Conservation (phyloP, 2,888 invertebrate genomes). For the Macroteleia sp. region DNA sequence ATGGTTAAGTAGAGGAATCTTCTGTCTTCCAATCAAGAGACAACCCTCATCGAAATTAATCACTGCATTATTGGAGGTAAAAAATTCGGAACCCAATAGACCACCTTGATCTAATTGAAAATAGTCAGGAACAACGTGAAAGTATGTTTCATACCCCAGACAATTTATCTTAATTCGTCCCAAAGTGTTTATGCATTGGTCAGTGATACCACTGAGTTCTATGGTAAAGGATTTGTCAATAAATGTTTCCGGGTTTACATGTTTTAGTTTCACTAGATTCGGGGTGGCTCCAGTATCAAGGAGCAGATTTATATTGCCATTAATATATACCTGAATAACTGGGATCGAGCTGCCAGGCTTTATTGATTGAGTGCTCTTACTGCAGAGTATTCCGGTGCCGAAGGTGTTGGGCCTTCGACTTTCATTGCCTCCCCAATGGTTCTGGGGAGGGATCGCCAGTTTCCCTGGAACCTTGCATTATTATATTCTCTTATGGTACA, state of each 20-base stretch:
- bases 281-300: not conserved
- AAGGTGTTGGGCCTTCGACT: too few relatives aligned
- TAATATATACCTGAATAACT: too few relatives aligned
- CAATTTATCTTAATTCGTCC: constrained; percentile 61
- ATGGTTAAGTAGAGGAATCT: not conserved
- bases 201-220: not conserved
- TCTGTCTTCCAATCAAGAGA: not conserved
- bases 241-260: not conserved
- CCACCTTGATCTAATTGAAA: constrained; percentile 15
- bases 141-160: not conserved
- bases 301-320: not conserved
- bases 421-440: not conserved
- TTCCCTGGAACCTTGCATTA: constrained; percentile 23
- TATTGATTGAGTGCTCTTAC: too few relatives aligned
- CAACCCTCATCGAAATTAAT: not conserved
- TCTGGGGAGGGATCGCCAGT: constrained; percentile 56
- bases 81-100: constrained; percentile 3
- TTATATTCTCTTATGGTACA: not conserved
- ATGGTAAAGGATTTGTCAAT: not conserved
- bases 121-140: constrained; percentile 16
- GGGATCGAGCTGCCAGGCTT: too few relatives aligned
- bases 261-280: constrained; percentile 6
- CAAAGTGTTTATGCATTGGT: not conserved
- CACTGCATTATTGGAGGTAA: not conserved
- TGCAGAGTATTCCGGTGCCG: too few relatives aligned